These are phyloP conservation scores for Papilio xuthus DNA, from an alignment of 1,140 invertebrate species.

Conservation along the genomic window DNA sequence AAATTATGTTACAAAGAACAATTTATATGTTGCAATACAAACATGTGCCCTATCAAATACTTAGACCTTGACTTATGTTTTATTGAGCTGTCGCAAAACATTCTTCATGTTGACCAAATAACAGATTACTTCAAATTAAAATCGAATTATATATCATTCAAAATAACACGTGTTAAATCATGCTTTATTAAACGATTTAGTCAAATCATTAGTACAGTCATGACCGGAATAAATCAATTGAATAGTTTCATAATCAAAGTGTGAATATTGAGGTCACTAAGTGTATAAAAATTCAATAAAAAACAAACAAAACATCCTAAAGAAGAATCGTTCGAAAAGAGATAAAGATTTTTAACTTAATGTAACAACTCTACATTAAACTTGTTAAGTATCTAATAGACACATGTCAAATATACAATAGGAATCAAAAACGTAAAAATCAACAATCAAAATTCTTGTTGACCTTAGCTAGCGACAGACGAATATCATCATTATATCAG, in stretches of 20 bases:
- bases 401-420: slow-evolving; percentile 9
- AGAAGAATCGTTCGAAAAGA: background rate
- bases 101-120: slow-evolving; percentile 1
- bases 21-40: background rate
- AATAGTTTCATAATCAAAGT: background rate
- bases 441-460: background rate
- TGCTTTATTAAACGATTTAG: slow-evolving; percentile 2
- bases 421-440: background rate
- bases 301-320: background rate
- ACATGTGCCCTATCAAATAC: background rate
- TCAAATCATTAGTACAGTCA: background rate
- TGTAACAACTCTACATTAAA: background rate
- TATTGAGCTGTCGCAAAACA: slow-evolving; percentile 1
- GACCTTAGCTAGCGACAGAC: background rate
- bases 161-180: background rate
- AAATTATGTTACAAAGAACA: background rate
- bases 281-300: background rate
- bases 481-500: background rate
- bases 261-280: background rate
- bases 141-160: background rate
- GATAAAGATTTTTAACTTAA: too few relatives aligned
- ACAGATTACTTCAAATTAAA: background rate
- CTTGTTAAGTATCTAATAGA: background rate
- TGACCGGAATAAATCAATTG: background rate
- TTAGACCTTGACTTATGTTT: background rate